Percentiles rank a stretch among this genome's conserved stretches.
Conservation (phyloP, 1,140 invertebrate genomes). For the Ectropis grisescens region DNA sequence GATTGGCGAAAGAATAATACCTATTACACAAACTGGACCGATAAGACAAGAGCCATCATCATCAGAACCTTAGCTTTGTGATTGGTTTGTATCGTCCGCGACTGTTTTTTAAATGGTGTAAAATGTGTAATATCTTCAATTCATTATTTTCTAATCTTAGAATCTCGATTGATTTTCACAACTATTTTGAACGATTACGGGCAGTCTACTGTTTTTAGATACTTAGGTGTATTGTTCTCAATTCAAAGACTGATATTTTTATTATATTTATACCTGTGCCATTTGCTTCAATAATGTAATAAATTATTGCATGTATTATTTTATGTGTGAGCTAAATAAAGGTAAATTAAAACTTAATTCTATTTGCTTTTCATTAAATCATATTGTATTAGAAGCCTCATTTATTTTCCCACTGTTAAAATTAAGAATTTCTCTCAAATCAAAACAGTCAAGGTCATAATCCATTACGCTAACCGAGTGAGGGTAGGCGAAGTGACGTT, state of each 20-base stretch:
- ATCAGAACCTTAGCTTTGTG: not conserved
- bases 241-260: not conserved
- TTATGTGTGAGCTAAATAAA: not conserved
- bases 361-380: no score
- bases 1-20: slow-evolving; percentile 43
- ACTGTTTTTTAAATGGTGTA: no score
- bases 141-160: not conserved
- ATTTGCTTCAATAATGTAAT: no score
- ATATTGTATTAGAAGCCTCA: no score
- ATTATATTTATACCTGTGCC: not conserved
- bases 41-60: slow-evolving; percentile 18
- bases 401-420: no score
- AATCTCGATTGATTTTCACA: slow-evolving; percentile 17
- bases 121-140: no score
- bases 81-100: not conserved
- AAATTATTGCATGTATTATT: no score
- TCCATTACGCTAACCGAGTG: no score
- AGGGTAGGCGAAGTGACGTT: no score
- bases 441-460: no score
- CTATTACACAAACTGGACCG: slow-evolving; percentile 48
- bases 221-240: slow-evolving; percentile 4
- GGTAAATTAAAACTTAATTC: no score
- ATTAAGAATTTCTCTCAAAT: no score
- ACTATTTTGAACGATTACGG: slow-evolving; percentile 19
- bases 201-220: slow-evolving; percentile 3